Evolutionary conservation across 2,888 invertebrate species (phyloP).

Genomic region (Drosophila monieri): DNA sequence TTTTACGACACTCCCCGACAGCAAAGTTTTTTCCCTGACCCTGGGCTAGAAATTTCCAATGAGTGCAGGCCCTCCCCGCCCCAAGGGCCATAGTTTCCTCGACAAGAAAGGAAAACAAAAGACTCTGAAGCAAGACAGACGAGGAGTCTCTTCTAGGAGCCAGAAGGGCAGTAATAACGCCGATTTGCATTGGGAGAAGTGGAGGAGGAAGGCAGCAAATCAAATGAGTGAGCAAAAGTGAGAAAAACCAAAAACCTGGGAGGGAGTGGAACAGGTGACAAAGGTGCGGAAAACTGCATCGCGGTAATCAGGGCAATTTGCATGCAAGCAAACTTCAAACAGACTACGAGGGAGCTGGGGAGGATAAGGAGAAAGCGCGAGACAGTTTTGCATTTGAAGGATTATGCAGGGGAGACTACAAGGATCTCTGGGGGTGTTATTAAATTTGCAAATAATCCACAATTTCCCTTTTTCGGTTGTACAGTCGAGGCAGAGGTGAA

Average conservation of each 20-base stretch:
- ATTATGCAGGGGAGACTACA: slow-evolving; percentile 2
- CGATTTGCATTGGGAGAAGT: slow-evolving; percentile 71
- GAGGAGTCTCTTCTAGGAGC: not conserved
- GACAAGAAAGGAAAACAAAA: slow-evolving; percentile 40
- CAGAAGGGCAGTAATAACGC: slow-evolving; percentile 62
- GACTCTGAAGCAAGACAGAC: not conserved
- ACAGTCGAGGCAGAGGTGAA: slow-evolving; percentile 13
- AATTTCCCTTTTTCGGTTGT: slow-evolving; percentile 51
- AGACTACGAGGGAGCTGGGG: slow-evolving; percentile 48
- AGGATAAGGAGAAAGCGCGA: not conserved
- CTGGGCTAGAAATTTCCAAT: slow-evolving; percentile 46
- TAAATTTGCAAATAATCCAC: slow-evolving; percentile 70
- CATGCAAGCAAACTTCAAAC: slow-evolving; percentile 73
- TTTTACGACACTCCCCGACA: slow-evolving; percentile 53
- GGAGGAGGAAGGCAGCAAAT: slow-evolving; percentile 59
- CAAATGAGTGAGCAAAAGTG: slow-evolving; percentile 69
- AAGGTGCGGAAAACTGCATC: slow-evolving; percentile 60
- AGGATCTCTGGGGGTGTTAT: slow-evolving; percentile 43
- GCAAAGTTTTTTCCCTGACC: slow-evolving; percentile 38
- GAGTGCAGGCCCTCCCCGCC: slow-evolving; percentile 2
- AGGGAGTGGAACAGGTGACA: not conserved
- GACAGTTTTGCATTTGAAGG: slow-evolving; percentile 21
- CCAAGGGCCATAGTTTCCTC: slow-evolving; percentile 61
- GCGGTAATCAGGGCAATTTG: slow-evolving; percentile 76
- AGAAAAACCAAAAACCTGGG: slow-evolving; percentile 2